Conservation (phyloP, 2,797 vertebrate species). For the Phrynocephalus forsythii region DNA sequence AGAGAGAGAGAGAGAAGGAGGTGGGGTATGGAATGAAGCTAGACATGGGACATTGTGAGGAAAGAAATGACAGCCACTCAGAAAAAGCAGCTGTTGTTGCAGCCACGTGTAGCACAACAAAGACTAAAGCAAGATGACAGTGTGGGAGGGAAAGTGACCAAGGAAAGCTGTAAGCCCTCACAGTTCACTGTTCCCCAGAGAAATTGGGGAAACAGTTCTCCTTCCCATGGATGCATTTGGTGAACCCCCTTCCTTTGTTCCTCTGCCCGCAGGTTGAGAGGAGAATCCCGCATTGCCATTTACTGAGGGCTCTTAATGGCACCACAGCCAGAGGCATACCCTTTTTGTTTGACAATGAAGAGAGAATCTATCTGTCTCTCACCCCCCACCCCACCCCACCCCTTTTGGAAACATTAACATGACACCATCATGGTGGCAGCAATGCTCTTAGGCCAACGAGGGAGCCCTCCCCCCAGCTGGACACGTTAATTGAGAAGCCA, state of each 20-base stretch:
- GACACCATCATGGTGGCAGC: constrained; percentile 83
- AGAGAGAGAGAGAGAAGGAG: no score
- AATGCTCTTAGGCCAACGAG: constrained; percentile 93
- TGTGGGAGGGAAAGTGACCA: background rate
- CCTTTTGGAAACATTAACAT: constrained; percentile 89
- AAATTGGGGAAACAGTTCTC: background rate
- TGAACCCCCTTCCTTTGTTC: background rate
- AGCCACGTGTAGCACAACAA: background rate
- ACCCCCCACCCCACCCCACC: no score
- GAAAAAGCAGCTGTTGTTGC: background rate
- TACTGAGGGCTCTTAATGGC: background rate
- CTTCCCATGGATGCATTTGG: background rate
- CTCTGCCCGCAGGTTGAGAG: background rate
- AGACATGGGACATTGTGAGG: no score
- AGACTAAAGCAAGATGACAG: background rate
- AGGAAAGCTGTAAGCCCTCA: background rate
- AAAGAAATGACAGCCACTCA: no score
- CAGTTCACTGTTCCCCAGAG: background rate
- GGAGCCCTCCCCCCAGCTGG: constrained; percentile 95
- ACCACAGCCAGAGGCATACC: background rate
- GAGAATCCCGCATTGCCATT: background rate
- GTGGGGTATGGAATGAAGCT: no score
- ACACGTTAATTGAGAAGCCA: constrained; percentile 97
- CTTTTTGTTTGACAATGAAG: background rate
- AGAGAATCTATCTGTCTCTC: background rate